These are phyloP conservation scores for Drusus annulatus DNA, from an alignment of 1,140 invertebrate species.

Conservation along the genomic window DNA sequence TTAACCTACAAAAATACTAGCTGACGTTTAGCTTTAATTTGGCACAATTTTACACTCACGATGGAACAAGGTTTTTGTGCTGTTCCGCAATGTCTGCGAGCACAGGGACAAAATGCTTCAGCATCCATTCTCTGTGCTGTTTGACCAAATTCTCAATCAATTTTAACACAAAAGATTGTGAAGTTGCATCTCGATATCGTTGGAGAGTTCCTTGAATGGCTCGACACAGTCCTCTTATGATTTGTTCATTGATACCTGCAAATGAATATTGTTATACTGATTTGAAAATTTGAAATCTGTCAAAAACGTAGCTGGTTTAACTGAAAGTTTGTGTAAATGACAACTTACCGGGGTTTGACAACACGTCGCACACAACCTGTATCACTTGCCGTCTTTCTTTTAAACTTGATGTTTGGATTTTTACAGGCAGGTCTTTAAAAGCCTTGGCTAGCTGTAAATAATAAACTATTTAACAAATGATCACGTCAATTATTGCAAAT, in stretches of 20 bases:
- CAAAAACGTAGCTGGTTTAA: no score
- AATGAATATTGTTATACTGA: conserved; percentile 53
- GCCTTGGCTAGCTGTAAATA: conserved; percentile 78
- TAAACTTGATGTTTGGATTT: conserved; percentile 83
- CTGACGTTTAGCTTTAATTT: background rate
- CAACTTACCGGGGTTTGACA: conserved; percentile 79
- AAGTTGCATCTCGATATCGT: conserved; percentile 84
- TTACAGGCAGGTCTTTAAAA: conserved; percentile 85
- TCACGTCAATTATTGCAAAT: background rate
- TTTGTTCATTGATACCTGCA: conserved; percentile 84
- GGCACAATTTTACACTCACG: conserved; percentile 72
- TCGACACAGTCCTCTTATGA: conserved; percentile 85
- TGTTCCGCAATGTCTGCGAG: conserved; percentile 76
- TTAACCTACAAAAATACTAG: conserved; percentile 2
- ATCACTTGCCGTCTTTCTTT: conserved; percentile 81
- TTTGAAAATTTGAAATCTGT: background rate
- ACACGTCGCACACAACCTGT: conserved; percentile 80
- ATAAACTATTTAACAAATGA: conserved; percentile 55
- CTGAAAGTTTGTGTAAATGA: conserved; percentile 4
- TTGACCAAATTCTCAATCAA: conserved; percentile 78
- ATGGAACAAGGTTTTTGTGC: conserved; percentile 77
- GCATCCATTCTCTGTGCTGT: conserved; percentile 78
- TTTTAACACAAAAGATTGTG: conserved; percentile 80
- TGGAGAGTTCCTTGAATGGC: conserved; percentile 81
- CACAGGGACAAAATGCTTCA: conserved; percentile 78